These are phyloP conservation scores for Notoglanidium macrostoma DNA, from an alignment of 2,797 vertebrate species.

Conservation along the genomic window DNA sequence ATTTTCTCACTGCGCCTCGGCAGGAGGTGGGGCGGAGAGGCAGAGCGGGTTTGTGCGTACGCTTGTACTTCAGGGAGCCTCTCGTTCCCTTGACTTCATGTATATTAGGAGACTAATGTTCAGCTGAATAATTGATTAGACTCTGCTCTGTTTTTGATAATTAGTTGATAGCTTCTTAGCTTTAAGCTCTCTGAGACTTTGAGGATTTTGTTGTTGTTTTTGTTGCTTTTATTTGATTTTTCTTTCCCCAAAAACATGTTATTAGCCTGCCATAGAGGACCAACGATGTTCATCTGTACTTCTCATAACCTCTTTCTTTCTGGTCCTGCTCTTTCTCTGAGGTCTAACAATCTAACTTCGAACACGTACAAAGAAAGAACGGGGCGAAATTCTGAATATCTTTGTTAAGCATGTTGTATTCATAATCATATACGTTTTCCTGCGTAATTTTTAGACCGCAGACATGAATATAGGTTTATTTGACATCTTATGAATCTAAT, in stretches of 20 bases:
- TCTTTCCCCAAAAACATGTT: background rate
- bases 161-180: conserved; percentile 88
- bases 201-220: conserved; percentile 29
- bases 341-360: background rate
- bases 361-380: background rate
- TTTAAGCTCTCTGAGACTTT: conserved; percentile 76
- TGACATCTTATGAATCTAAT: background rate
- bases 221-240: background rate
- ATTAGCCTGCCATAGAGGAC: conserved; percentile 52
- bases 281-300: conserved; percentile 63
- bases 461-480: background rate
- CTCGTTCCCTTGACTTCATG: conserved; percentile 78
- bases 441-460: background rate
- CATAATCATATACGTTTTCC: background rate
- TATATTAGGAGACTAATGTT: conserved; percentile 88
- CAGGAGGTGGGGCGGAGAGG: conserved; percentile 44
- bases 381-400: background rate
- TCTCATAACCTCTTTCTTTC: conserved; percentile 9
- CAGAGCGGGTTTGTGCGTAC: conserved; percentile 6
- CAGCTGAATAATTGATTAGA: conserved; percentile 96
- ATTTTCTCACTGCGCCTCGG: conserved; percentile 65
- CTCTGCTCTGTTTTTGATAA: conserved; percentile 84
- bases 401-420: background rate
- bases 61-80: conserved; percentile 79
- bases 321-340: conserved; percentile 16